These are phyloP conservation scores for Lophius americanus DNA, from an alignment of 2,797 vertebrate species.

Conservation along the genomic window DNA sequence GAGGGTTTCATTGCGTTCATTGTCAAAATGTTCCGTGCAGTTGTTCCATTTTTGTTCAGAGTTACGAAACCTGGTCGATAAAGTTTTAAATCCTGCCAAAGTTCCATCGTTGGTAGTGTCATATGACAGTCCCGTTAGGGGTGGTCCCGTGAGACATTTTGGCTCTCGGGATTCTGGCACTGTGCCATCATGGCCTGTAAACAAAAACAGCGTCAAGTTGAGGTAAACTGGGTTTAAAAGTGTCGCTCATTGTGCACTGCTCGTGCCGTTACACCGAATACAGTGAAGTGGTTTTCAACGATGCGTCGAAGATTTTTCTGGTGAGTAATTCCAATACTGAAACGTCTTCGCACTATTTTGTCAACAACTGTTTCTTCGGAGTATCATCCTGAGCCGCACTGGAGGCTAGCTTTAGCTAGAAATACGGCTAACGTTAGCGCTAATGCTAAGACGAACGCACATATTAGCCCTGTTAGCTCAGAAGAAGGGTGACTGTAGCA, in stretches of 20 bases:
- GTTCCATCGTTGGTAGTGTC: conserved; percentile 35
- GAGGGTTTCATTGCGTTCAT: background rate
- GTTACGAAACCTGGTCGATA: background rate
- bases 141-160: conserved; percentile 75
- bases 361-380: conserved; percentile 28
- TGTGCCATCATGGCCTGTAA: conserved; percentile 80
- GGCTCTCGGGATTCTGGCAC: conserved; percentile 69
- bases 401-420: conserved; percentile 48
- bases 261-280: conserved; percentile 5
- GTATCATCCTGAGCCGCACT: conserved; percentile 22
- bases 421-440: too few species aligned
- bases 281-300: conserved; percentile 38
- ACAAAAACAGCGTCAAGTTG: conserved; percentile 80
- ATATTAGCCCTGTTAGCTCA: too few species aligned
- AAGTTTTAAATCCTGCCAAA: background rate
- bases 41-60: background rate
- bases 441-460: too few species aligned
- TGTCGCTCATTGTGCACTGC: conserved; percentile 46
- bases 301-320: conserved; percentile 75
- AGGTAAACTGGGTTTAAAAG: conserved; percentile 60
- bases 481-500: conserved; percentile 48
- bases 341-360: conserved; percentile 38
- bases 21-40: background rate
- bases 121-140: conserved; percentile 63
- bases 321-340: conserved; percentile 57